These are phyloP conservation scores for Typhlomys cinereus DNA, from an alignment of 2,113 vertebrate genomes.

Conservation along the genomic window DNA sequence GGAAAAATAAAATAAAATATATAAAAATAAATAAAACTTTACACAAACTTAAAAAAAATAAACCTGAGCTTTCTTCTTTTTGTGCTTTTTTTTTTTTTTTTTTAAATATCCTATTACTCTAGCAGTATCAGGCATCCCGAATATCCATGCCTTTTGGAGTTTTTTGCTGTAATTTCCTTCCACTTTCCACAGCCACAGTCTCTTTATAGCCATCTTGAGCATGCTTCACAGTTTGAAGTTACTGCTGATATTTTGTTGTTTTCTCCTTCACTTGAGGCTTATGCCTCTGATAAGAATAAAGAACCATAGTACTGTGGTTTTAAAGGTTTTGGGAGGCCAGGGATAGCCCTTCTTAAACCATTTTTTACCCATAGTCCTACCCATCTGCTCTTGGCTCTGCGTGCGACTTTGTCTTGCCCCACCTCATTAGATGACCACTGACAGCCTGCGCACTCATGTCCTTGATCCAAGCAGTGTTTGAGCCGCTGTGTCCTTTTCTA, in stretches of 20 bases:
- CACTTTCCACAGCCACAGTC: not conserved
- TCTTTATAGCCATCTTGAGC: not conserved
- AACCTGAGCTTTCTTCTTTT: not conserved
- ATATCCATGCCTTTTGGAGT: not conserved
- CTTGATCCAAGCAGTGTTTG: not conserved
- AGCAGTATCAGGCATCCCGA: not conserved
- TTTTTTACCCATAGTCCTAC: not conserved
- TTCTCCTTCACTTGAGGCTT: not conserved
- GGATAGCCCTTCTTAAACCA: fast-evolving
- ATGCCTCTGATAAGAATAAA: not conserved
- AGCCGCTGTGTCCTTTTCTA: no score
- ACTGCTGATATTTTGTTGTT: not conserved
- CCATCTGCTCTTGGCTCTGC: not conserved
- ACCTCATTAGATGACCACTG: not conserved
- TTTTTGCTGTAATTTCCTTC: not conserved
- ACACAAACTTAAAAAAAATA: no score
- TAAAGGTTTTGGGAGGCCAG: not conserved
- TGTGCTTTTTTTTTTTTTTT: not conserved
- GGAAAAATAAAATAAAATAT: no score
- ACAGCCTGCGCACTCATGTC: not conserved
- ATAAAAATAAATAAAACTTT: no score
- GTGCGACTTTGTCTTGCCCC: no score
- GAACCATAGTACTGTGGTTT: not conserved
- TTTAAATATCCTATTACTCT: not conserved
- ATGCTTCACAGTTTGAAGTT: not conserved